Evolutionary conservation across 2,797 vertebrate species (phyloP).

Genomic region (Fundulus diaphanus): DNA sequence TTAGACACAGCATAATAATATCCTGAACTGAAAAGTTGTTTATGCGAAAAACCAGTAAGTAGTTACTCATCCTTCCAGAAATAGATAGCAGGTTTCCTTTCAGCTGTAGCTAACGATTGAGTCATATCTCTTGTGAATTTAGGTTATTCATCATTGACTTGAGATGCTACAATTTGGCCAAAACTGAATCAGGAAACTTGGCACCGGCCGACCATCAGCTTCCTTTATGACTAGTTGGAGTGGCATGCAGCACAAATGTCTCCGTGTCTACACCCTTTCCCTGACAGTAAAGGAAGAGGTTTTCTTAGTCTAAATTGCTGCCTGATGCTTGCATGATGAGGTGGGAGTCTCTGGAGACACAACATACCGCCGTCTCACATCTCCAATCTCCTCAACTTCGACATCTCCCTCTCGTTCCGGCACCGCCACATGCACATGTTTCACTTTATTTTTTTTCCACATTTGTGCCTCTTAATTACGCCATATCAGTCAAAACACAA

Average conservation of each 20-base stretch:
- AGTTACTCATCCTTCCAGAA: conserved; percentile 5
- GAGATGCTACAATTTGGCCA: conserved; percentile 49
- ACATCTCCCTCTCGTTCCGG: conserved; percentile 24
- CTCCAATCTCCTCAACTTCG: conserved; percentile 37
- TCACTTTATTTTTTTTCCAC: conserved; percentile 33
- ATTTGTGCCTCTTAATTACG: conserved; percentile 46
- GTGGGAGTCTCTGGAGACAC: conserved; percentile 53
- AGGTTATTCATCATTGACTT: conserved; percentile 46
- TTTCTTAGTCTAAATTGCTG: conserved; percentile 71
- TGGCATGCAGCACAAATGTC: conserved; percentile 62
- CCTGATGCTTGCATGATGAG: conserved; percentile 68
- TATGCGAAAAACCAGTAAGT: conserved; percentile 6
- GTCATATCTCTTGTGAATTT: conserved; percentile 12
- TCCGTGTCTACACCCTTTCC: conserved; percentile 49
- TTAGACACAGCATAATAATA: conserved; percentile 51
- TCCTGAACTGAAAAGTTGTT: conserved; percentile 19
- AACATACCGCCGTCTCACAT: conserved; percentile 49
- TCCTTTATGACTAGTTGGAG: conserved; percentile 61
- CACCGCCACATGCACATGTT: conserved; percentile 26
- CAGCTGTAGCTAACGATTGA: conserved; percentile 30
- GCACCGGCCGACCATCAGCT: conserved; percentile 50
- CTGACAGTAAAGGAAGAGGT: conserved; percentile 56
- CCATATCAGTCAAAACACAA: conserved; percentile 41
- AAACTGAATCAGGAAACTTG: conserved; percentile 61
- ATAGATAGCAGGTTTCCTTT: conserved; percentile 20